These are phyloP conservation scores for Raja brachyura DNA, from an alignment of 2,113 vertebrate genomes.

Conservation along the genomic window DNA sequence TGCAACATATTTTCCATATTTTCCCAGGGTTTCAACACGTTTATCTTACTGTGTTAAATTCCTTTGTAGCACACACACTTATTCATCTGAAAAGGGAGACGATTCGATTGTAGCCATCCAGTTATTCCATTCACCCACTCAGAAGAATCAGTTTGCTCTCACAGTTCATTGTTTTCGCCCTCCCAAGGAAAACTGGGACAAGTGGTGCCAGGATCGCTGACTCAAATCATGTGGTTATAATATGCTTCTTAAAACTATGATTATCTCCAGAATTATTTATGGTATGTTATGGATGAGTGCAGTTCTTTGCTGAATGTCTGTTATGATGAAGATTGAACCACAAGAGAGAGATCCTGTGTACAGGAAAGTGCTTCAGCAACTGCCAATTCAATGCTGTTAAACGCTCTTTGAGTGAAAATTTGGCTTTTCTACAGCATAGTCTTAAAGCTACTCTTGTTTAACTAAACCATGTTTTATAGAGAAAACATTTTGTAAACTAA, in stretches of 20 bases:
- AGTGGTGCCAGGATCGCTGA: not conserved
- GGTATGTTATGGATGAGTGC: not conserved
- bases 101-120: not conserved
- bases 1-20: not conserved
- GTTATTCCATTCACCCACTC: not conserved
- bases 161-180: not conserved
- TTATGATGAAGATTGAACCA: not conserved
- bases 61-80: not conserved
- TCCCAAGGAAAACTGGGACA: not conserved
- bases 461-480: not conserved
- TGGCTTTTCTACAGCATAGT: not conserved
- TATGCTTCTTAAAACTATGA: not conserved
- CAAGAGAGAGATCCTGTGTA: not conserved
- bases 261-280: constrained; percentile 2
- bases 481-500: not conserved
- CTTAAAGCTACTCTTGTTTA: not conserved
- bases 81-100: not conserved
- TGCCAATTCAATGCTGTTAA: not conserved
- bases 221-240: not conserved
- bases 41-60: not conserved
- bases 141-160: not conserved
- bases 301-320: not conserved
- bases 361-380: not conserved
- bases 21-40: not conserved
- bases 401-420: not conserved